Evolutionary conservation across 1,140 invertebrate genomes (phyloP).

Genomic region (Danaus melanippus): DNA sequence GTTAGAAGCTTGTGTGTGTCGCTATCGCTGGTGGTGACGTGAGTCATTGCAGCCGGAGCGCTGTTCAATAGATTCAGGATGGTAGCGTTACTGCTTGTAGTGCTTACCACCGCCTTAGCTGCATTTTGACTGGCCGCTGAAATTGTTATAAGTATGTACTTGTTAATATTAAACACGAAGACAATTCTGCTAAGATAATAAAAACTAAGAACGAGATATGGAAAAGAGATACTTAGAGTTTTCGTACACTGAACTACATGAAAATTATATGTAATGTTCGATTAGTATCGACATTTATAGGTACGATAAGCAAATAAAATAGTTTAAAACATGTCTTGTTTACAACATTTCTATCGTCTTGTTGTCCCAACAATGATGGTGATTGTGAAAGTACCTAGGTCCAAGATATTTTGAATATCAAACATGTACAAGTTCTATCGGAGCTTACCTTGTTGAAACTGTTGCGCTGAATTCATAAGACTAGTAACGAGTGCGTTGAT

Average conservation of each 20-base stretch:
- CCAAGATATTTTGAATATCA: too few relatives aligned
- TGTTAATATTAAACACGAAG: conserved; percentile 7
- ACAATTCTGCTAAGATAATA: not conserved
- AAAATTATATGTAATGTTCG: too few relatives aligned
- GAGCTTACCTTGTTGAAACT: conserved; percentile 77
- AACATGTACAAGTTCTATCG: not conserved
- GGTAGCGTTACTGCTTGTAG: conserved; percentile 75
- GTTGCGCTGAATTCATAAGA: conserved; percentile 85
- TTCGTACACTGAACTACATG: too few relatives aligned
- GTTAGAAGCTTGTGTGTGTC: conserved; percentile 50
- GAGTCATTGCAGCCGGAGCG: conserved; percentile 78
- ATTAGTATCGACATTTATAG: too few relatives aligned
- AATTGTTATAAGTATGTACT: conserved; percentile 19
- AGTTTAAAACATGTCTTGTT: too few relatives aligned
- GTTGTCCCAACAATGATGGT: too few relatives aligned
- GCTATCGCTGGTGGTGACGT: conserved; percentile 50
- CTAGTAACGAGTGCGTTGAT: conserved; percentile 84
- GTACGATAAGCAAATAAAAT: too few relatives aligned
- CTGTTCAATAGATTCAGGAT: conserved; percentile 83
- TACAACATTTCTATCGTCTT: too few relatives aligned
- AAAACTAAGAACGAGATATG: too few relatives aligned
- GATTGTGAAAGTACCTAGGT: too few relatives aligned
- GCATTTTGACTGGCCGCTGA: conserved; percentile 65
- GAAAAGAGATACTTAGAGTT: too few relatives aligned
- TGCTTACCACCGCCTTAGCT: conserved; percentile 72